Percentiles rank a stretch among this genome's conserved stretches.
phyloP scores from a whole-genome alignment of 2,113 vertebrate species.

The Muscicapa adusta region DNA sequence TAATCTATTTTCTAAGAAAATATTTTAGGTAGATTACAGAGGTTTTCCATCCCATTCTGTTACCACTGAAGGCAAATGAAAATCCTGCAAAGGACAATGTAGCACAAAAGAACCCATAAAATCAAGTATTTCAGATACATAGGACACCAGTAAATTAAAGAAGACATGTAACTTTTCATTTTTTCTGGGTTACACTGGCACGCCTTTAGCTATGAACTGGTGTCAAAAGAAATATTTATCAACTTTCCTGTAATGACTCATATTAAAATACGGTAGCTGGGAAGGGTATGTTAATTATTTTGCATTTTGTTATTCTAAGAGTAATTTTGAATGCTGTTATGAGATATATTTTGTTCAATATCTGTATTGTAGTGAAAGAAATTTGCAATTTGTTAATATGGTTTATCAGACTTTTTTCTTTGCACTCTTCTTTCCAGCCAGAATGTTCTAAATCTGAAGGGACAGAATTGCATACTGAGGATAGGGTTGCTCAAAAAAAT shows the following conservation, averaged over 20 bases:
- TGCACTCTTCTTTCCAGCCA: neutral
- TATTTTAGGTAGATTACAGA: neutral
- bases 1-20: neutral
- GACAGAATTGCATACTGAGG: neutral
- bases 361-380: neutral
- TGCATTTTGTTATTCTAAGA: neutral
- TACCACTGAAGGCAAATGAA: neutral
- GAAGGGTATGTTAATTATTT: neutral
- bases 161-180: neutral
- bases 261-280: neutral
- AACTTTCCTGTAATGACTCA: neutral
- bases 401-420: neutral
- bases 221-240: constrained; percentile 1
- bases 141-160: neutral
- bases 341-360: neutral
- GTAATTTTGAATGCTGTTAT: neutral
- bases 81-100: neutral
- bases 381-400: neutral
- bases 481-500: neutral
- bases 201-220: neutral
- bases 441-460: neutral
- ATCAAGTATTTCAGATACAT: neutral
- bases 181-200: neutral
- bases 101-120: neutral
- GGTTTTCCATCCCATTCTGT: neutral